phyloP scores from a whole-genome alignment of 2,888 invertebrate genomes.

The Eilema sororculum region DNA sequence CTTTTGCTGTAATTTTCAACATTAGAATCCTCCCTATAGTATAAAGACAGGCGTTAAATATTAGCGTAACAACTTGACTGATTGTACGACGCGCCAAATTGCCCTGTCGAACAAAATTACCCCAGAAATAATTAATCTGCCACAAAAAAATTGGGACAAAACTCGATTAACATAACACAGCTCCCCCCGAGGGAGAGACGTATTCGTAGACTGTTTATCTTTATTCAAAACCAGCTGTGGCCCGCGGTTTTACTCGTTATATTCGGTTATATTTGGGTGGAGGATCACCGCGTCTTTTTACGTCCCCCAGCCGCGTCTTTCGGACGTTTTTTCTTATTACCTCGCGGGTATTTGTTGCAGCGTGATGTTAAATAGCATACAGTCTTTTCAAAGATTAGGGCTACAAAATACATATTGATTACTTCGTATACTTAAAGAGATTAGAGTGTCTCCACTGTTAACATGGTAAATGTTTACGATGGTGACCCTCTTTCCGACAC shows the following conservation, averaged over 20 bases:
- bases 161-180: slow-evolving; percentile 4
- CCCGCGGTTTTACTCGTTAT: not conserved
- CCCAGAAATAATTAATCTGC: slow-evolving; percentile 1
- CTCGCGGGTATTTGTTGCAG: no score
- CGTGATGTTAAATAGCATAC: no score
- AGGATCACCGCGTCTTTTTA: not conserved
- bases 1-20: no score
- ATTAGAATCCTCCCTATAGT: no score
- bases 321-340: no score
- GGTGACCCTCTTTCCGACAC: no score
- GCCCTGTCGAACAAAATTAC: slow-evolving; percentile 1
- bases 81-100: not conserved
- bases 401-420: no score
- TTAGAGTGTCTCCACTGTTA: no score
- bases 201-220: not conserved
- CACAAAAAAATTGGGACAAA: not conserved
- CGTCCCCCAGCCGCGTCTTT: not conserved
- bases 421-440: no score
- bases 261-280: not conserved
- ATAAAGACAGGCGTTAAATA: not conserved
- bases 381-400: no score
- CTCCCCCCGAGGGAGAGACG: not conserved
- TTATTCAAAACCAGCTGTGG: not conserved
- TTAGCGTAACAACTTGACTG: slow-evolving; percentile 1
- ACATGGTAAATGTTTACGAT: no score